Base-by-base conservation (phyloP, 2,113 vertebrate species). In the Sialia sialis region DNA sequence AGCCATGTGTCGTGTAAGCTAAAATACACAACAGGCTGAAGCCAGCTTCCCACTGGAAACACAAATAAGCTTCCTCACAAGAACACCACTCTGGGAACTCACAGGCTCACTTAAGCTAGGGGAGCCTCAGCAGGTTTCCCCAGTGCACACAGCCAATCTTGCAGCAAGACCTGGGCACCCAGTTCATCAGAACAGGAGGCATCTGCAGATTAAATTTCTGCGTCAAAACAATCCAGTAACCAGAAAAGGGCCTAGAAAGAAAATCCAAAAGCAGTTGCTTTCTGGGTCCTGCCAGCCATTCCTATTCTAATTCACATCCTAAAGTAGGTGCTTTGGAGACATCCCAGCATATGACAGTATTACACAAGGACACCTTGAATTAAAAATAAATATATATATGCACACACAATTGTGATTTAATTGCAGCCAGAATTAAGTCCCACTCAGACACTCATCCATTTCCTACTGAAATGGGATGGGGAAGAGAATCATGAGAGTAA, bases 51-150 rank as follows among this genome's bases (percentile, higher is more conserved):
- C 51, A 30, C 41, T 66, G 32, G 67, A 83, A 87, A 68, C 20
- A 52, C 3, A 9, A 59, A 69, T 38, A 46, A 2, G 0, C 0
- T 16, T 91, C 16, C 43, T 74, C 48, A 77, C 0, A 0, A 91
- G 30, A 85, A 25, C 66, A 60, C 23, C 16, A 2, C 27, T 60
- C 77, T 36, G 41, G 60, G 56, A 94, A 75, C 18, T 52, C 69
- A 46, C 0, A 1, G 17, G 27, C 16, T 9, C 7, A 10, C 44
- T 29, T 23, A 3, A 21, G 52, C 27, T 5, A 0, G 8, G 25
- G 6, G 4, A 51, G 21, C 21, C 16, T n/a, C 9, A 0, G 30
- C 11, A 60, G 16, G 36, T 39, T 81, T 63, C 27, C 10, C 22
- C 6, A 11, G 29, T 10, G 4, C 7, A 32, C n/a, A 55, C 0